phyloP scores from a whole-genome alignment of 2,888 invertebrate genomes.

The Ceriagrion tenellum region DNA sequence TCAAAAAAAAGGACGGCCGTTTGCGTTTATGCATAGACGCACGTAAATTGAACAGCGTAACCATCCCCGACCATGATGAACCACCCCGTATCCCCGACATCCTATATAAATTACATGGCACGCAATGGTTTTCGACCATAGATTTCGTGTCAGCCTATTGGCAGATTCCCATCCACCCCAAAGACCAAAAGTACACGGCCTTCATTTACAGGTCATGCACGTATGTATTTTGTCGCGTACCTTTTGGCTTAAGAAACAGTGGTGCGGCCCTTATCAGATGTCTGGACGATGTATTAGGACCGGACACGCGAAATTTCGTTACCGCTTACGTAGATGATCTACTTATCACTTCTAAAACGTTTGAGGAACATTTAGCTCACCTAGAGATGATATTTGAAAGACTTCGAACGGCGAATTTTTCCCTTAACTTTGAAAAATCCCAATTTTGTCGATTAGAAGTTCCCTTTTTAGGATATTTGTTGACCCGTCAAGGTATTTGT shows the following conservation, averaged over 20 bases:
- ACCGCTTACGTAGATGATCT: too few relatives aligned
- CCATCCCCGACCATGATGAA: not conserved
- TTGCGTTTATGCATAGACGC: too few relatives aligned
- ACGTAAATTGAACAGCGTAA: not conserved
- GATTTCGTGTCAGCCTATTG: not conserved
- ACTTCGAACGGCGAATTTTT: not conserved
- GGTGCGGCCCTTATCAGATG: not conserved
- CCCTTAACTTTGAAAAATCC: not conserved
- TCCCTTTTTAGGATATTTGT: not conserved
- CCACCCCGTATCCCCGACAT: not conserved
- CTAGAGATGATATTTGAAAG: not conserved
- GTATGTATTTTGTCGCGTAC: not conserved
- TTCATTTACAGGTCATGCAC: not conserved
- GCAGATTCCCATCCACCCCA: not conserved
- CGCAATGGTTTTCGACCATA: not conserved
- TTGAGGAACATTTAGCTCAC: not conserved
- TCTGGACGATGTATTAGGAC: not conserved
- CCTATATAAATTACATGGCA: too few relatives aligned
- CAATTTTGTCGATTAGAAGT: not conserved
- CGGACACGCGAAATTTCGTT: not conserved
- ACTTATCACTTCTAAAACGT: not conserved
- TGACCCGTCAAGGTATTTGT: not conserved
- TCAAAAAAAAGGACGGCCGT: not conserved
- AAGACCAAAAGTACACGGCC: not conserved
- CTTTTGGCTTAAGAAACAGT: not conserved